Conservation (phyloP, 2,888 invertebrate genomes). For the Harpalus rubripes region DNA sequence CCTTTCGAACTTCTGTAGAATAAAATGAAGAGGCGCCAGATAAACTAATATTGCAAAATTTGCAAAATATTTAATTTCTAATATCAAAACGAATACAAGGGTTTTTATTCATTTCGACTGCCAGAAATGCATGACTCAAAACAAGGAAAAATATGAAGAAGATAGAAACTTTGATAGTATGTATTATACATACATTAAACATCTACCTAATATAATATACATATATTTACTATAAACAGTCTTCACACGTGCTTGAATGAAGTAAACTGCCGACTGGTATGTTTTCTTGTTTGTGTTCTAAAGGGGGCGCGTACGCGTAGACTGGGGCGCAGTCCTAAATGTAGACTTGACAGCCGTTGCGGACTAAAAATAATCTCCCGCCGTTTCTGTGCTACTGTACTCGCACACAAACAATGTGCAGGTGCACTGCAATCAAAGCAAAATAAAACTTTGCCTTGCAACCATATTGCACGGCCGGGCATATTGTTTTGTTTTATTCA, state of each 20-base stretch:
- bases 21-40: too few species aligned
- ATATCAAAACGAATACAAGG: too few species aligned
- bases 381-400: neutral
- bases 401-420: neutral
- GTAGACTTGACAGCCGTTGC: neutral
- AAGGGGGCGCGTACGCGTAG: neutral
- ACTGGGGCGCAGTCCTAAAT: conserved; percentile 1
- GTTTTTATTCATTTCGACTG: too few species aligned
- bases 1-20: too few species aligned
- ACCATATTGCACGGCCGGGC: neutral
- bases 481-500: neutral
- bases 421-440: neutral
- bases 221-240: neutral
- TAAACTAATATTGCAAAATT: too few species aligned
- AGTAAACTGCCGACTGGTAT: neutral
- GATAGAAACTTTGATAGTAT: too few species aligned
- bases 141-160: too few species aligned
- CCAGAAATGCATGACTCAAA: too few species aligned
- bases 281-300: neutral
- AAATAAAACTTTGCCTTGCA: neutral
- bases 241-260: conserved; percentile 1
- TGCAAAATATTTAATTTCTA: too few species aligned
- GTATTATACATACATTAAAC: too few species aligned
- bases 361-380: neutral
- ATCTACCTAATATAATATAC: too few species aligned